phyloP scores from a whole-genome alignment of 92 coral and sea anemone genomes.

The Plumapathes pennacea region DNA sequence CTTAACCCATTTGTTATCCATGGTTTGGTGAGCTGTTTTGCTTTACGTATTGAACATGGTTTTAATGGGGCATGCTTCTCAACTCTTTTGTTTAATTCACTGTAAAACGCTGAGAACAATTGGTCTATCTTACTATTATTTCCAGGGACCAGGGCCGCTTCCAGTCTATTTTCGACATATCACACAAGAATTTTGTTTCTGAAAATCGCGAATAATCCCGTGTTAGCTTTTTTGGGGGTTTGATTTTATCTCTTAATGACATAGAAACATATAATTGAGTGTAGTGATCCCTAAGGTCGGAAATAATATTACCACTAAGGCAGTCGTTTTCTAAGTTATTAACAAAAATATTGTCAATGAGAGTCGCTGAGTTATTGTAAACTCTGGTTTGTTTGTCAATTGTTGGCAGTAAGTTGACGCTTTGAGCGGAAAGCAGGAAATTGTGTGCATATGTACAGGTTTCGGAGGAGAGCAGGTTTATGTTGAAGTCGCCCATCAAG shows the following conservation, averaged over 20 bases:
- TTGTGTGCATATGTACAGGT: conserved; percentile 17
- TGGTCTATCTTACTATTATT: conserved; percentile 5
- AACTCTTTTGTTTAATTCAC: conserved; percentile 11
- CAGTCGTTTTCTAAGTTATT: conserved; percentile 4
- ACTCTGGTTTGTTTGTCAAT: conserved; percentile 54
- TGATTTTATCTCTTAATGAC: conserved; percentile 4
- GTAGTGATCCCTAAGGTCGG: conserved; percentile 14
- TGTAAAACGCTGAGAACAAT: conserved; percentile 19
- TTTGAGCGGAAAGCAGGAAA: conserved; percentile 32
- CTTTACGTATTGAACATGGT: conserved; percentile 9
- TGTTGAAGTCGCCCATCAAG: conserved; percentile 32
- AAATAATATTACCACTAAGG: conserved; percentile 16
- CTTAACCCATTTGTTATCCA: conserved; percentile 40
- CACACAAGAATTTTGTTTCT: not conserved
- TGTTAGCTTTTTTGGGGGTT: no score
- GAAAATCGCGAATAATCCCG: conserved; percentile 10
- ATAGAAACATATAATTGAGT: conserved; percentile 9
- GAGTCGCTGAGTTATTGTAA: conserved; percentile 36
- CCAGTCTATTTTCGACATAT: conserved; percentile 9
- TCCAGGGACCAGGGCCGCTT: not conserved
- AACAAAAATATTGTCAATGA: conserved; percentile 48
- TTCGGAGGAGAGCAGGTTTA: conserved; percentile 20
- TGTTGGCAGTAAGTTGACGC: conserved; percentile 40
- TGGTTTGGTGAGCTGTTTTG: conserved; percentile 19
- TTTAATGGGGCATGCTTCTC: conserved; percentile 31